A percentile compares a stretch with the other conserved stretches of the same genome.
Conservation (phyloP, 2,797 vertebrate genomes). For the Eurystomus glaucurus region DNA sequence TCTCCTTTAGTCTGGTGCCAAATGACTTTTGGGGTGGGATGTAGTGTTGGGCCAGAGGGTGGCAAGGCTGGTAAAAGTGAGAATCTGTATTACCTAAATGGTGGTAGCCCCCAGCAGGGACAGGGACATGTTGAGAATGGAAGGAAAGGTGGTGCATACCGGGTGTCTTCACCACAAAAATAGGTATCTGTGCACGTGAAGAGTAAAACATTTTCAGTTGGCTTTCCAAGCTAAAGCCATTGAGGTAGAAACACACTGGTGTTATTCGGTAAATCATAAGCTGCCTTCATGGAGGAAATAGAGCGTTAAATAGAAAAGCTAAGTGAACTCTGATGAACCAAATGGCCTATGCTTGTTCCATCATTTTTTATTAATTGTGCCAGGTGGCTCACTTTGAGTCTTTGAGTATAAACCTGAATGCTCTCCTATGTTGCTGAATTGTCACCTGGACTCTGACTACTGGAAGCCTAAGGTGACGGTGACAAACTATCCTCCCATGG, state of each 20-base stretch:
- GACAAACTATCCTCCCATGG: background rate
- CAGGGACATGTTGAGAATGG: background rate
- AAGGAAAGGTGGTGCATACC: background rate
- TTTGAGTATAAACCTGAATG: background rate
- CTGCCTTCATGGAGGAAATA: constrained; percentile 43
- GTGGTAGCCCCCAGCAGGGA: background rate
- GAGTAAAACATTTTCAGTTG: background rate
- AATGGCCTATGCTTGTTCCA: constrained; percentile 34
- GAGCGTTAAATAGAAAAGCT: constrained; percentile 61
- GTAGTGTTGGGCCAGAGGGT: background rate
- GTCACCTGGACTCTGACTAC: background rate
- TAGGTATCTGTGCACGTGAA: background rate
- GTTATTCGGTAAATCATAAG: background rate
- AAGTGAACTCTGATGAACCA: constrained; percentile 57
- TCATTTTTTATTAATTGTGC: constrained; percentile 56
- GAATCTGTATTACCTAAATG: background rate
- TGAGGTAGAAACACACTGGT: background rate
- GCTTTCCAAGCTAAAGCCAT: background rate
- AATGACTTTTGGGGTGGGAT: background rate
- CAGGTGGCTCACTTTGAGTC: background rate
- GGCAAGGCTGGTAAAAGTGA: background rate
- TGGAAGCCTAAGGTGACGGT: background rate
- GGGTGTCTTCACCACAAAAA: background rate
- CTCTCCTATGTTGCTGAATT: background rate
- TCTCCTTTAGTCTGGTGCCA: background rate